Conservation (phyloP, 2,888 invertebrate genomes). For the Stegophylla sp. region DNA sequence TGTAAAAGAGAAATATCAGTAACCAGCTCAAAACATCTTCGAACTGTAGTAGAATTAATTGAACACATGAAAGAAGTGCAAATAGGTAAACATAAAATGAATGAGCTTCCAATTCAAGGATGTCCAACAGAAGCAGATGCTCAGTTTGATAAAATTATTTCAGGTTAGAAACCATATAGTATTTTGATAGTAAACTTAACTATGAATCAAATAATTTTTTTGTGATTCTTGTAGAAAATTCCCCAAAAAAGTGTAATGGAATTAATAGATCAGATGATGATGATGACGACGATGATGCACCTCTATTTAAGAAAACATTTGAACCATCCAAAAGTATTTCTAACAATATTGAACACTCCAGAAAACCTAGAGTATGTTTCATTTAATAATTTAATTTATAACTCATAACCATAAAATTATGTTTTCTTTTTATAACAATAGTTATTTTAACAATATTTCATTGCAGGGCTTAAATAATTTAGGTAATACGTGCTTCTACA, state of each 20-base stretch:
- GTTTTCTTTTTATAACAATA: not conserved
- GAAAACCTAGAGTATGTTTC: constrained; percentile 49
- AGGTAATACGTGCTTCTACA: constrained; percentile 97
- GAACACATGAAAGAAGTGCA: constrained; percentile 64
- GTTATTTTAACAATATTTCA: constrained; percentile 59
- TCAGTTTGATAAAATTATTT: constrained; percentile 31
- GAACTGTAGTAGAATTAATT: constrained; percentile 77
- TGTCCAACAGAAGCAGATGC: constrained; percentile 44
- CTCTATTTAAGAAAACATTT: constrained; percentile 42
- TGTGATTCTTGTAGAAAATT: constrained; percentile 15
- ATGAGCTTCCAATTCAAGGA: constrained; percentile 44
- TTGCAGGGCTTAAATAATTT: constrained; percentile 84
- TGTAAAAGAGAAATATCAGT: constrained; percentile 75
- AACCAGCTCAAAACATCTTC: constrained; percentile 70
- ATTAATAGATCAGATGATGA: constrained; percentile 39
- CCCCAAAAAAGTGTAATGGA: constrained; percentile 44
- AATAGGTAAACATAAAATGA: constrained; percentile 50
- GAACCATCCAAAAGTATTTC: constrained; percentile 10
- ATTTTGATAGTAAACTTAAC: too few relatives aligned
- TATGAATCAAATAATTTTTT: too few relatives aligned
- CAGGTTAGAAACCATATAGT: too few relatives aligned
- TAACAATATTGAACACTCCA: constrained; percentile 31
- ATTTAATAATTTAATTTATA: not conserved
- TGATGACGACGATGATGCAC: constrained; percentile 34
- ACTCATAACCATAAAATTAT: not conserved